Percentiles rank a stretch among this genome's conserved stretches.
These are phyloP conservation scores for Anas platyrhynchos DNA, from an alignment of 2,113 vertebrate species.

Conservation along the genomic window DNA sequence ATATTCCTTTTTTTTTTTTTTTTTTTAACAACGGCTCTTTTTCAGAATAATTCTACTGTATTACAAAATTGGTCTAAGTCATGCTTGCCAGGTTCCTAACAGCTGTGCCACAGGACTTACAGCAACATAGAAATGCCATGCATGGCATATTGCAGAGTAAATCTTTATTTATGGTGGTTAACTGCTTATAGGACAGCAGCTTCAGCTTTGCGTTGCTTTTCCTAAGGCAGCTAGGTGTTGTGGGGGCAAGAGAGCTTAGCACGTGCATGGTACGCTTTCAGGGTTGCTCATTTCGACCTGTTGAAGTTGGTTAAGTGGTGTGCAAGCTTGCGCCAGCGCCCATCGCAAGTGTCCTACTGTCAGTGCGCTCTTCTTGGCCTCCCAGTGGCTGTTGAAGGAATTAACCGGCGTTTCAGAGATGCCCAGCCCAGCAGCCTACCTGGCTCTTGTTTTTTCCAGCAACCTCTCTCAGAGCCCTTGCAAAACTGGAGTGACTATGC, in stretches of 20 bases:
- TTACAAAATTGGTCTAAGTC: not conserved
- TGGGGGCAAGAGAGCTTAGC: not conserved
- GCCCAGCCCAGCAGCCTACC: not conserved
- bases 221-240: not conserved
- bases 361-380: not conserved
- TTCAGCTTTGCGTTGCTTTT: not conserved
- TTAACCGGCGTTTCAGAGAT: not conserved
- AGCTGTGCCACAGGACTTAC: not conserved
- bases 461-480: not conserved
- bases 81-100: not conserved
- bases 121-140: not conserved
- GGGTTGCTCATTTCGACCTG: not conserved
- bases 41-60: not conserved
- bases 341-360: accelerated
- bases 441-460: not conserved
- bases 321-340: not conserved
- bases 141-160: accelerated
- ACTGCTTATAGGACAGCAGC: not conserved
- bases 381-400: not conserved
- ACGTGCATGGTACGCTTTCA: accelerated
- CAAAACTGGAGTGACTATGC: not conserved
- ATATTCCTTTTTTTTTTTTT: not conserved
- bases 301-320: not conserved
- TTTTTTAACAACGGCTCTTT: not conserved
- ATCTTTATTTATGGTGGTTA: not conserved